Conservation (phyloP, 37 sponge, comb jelly and placozoan genomes). For the Hexactinellida sp. region DNA sequence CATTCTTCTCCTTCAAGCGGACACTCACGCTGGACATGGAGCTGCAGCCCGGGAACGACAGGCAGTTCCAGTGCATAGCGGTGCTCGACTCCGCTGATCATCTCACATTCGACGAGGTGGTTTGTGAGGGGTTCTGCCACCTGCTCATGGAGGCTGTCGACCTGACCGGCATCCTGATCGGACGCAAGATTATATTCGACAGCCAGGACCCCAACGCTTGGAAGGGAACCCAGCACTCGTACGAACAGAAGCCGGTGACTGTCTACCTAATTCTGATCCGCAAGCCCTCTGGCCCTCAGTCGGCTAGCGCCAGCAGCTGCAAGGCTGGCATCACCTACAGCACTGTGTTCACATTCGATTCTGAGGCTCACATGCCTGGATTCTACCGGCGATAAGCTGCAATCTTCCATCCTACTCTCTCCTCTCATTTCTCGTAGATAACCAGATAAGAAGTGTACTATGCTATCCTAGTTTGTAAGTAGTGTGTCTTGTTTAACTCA, state of each 20-base stretch:
- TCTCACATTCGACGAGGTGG: not conserved
- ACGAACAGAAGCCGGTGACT: constrained; percentile 1
- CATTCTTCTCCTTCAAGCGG: not conserved
- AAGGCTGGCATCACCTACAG: not conserved
- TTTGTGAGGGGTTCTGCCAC: not conserved
- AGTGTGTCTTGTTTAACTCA: constrained; percentile 8
- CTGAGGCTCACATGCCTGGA: not conserved
- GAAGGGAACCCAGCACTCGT: not conserved
- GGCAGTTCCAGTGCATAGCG: not conserved
- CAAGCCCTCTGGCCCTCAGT: not conserved
- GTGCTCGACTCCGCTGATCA: not conserved
- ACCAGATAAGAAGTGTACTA: not conserved
- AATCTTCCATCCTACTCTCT: not conserved
- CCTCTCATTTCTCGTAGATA: not conserved
- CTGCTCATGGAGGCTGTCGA: not conserved
- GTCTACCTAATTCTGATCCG: not conserved
- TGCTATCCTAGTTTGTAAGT: not conserved
- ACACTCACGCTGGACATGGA: not conserved
- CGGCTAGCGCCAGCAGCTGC: not conserved
- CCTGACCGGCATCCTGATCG: not conserved
- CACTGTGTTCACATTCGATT: constrained; percentile 8
- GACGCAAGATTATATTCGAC: not conserved
- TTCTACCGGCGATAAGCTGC: not conserved
- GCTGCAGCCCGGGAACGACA: not conserved
- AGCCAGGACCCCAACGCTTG: not conserved